Conservation (phyloP, 2,113 vertebrate species). For the Gymnocephalus cernua region DNA sequence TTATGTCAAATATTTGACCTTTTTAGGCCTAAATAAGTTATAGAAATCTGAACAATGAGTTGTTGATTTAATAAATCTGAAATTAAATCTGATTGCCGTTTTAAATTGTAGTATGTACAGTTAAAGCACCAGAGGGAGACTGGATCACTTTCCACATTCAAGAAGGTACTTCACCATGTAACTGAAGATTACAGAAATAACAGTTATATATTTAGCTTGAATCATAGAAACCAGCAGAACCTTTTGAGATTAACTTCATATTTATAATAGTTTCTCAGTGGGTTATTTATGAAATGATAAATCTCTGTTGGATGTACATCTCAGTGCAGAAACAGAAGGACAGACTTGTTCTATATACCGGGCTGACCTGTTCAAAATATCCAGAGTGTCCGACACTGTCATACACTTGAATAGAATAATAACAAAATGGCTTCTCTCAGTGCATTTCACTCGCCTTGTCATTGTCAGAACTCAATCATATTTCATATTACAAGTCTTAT, state of each 20-base stretch:
- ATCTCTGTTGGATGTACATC: background rate
- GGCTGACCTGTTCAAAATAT: background rate
- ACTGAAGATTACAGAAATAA: background rate
- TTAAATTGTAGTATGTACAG: background rate
- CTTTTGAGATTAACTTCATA: background rate
- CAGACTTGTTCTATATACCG: background rate
- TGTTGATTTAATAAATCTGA: background rate
- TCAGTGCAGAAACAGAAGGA: background rate
- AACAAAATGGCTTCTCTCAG: background rate
- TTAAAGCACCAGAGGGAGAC: background rate
- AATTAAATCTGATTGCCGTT: background rate
- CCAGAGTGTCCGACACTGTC: background rate
- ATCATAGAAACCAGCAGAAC: background rate
- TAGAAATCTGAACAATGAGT: background rate
- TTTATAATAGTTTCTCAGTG: background rate
- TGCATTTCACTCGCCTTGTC: background rate
- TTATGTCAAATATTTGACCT: background rate
- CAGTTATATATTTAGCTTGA: background rate
- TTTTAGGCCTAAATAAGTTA: background rate
- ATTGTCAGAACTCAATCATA: conserved; percentile 51
- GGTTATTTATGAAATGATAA: background rate
- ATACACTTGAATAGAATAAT: background rate
- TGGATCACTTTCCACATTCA: background rate
- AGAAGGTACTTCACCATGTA: background rate
- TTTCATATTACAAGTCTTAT: background rate